These are phyloP conservation scores for Aradus depressus DNA, from an alignment of 2,888 invertebrate species.

Conservation along the genomic window DNA sequence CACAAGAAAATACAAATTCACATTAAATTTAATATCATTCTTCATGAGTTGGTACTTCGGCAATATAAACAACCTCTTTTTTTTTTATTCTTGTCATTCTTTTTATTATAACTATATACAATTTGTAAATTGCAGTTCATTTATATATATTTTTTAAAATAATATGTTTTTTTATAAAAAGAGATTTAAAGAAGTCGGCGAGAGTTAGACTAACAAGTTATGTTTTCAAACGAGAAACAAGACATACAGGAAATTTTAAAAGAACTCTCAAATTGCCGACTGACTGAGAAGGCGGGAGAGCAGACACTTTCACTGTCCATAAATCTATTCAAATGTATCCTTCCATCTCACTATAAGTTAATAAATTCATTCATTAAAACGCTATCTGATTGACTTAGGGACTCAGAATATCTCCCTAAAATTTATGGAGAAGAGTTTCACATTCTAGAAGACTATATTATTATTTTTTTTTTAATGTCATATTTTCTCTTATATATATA, in stretches of 20 bases:
- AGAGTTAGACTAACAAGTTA: no score
- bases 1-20: slow-evolving; percentile 24
- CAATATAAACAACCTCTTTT: slow-evolving; percentile 30
- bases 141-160: no score
- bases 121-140: slow-evolving; percentile 14
- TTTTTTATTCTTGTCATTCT: no score
- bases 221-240: no score
- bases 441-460: slow-evolving; percentile 15
- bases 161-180: no score
- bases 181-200: no score
- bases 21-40: slow-evolving; percentile 27
- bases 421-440: slow-evolving; percentile 3
- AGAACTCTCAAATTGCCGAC: no score
- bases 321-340: no score
- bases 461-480: background rate
- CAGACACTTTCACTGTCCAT: no score
- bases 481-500: slow-evolving; percentile 13
- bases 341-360: slow-evolving; percentile 12
- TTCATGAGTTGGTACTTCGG: slow-evolving; percentile 27
- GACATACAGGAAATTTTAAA: no score
- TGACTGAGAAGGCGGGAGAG: no score
- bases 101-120: slow-evolving; percentile 26
- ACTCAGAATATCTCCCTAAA: slow-evolving; percentile 2
- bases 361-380: slow-evolving; percentile 4
- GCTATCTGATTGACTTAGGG: slow-evolving; percentile 15